A percentile compares a stretch with the other conserved stretches of the same genome.
These are phyloP conservation scores for Petaurus breviceps DNA, from an alignment of 2,113 vertebrate species.

Conservation along the genomic window DNA sequence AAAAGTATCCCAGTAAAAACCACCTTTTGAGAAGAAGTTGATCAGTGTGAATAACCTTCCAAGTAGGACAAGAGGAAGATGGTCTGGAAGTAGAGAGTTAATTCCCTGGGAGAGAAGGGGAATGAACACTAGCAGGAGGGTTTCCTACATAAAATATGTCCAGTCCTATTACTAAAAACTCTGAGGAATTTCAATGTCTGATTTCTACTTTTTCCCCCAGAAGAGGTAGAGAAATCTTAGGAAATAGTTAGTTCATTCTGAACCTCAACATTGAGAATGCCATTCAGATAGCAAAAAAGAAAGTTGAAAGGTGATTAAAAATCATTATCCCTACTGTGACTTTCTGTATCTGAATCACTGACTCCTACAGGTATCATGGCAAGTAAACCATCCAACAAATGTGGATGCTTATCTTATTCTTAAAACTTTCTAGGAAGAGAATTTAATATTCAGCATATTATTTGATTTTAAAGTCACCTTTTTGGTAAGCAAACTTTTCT, in stretches of 20 bases:
- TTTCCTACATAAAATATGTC: not conserved
- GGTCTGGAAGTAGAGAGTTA: not conserved
- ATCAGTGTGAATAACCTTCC: not conserved
- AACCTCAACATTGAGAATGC: not conserved
- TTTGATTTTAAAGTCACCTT: not conserved
- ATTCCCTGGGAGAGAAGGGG: constrained; percentile 12
- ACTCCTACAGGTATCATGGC: not conserved
- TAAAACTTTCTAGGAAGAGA: constrained; percentile 38
- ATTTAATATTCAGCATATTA: constrained; percentile 32
- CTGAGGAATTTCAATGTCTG: not conserved
- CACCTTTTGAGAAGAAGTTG: not conserved
- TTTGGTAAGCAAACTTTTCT: not conserved
- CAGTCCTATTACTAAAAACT: not conserved
- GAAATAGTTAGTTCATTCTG: not conserved
- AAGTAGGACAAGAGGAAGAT: not conserved
- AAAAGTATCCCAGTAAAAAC: not conserved
- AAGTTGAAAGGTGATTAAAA: not conserved
- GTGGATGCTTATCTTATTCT: constrained; percentile 4
- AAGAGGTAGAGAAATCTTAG: not conserved
- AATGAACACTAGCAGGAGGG: not conserved
- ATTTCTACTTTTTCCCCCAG: not conserved
- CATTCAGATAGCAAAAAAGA: constrained; percentile 19
- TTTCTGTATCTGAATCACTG: constrained; percentile 31
- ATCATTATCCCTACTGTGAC: constrained; percentile 4
- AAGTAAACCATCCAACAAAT: constrained; percentile 49